Percentiles rank a stretch among this genome's conserved stretches.
Evolutionary conservation across 1,140 invertebrate genomes (phyloP).

Genomic region (Chrysopa pallens): DNA sequence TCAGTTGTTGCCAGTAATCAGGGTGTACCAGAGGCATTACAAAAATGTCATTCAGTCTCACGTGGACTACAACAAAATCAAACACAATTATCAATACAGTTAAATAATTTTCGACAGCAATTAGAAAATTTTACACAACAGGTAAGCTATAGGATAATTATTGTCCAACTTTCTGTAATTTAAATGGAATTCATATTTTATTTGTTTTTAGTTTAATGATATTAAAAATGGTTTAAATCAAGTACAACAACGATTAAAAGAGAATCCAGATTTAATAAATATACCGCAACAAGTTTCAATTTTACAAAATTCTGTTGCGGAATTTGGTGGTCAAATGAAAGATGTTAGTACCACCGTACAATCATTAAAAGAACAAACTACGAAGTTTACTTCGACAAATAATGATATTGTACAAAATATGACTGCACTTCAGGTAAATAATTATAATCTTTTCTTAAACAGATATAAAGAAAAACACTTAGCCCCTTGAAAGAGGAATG

Average conservation of each 20-base stretch:
- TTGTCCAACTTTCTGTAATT: neutral
- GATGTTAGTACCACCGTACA: conserved; percentile 23
- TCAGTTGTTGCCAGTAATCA: conserved; percentile 43
- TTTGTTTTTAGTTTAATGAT: conserved; percentile 18
- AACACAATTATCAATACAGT: conserved; percentile 29
- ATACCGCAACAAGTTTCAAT: conserved; percentile 31
- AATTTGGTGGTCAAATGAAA: conserved; percentile 34
- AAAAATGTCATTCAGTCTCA: conserved; percentile 40
- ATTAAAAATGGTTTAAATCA: conserved; percentile 28
- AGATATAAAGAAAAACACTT: too few species aligned
- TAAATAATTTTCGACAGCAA: conserved; percentile 25
- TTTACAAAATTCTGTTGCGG: conserved; percentile 31
- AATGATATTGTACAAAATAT: conserved; percentile 22
- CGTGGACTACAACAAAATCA: conserved; percentile 41
- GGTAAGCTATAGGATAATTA: conserved; percentile 16
- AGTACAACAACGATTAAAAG: conserved; percentile 34
- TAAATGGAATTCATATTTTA: neutral
- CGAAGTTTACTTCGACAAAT: conserved; percentile 20
- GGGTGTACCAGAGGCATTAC: conserved; percentile 39
- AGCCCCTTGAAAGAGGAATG: too few species aligned
- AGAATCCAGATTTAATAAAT: conserved; percentile 33
- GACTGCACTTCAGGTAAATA: conserved; percentile 17
- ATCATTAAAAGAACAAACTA: conserved; percentile 20
- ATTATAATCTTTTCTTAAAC: neutral
- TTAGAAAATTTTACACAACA: conserved; percentile 28